phyloP scores from a whole-genome alignment of 2,888 invertebrate species.

The Scelioninae gen. 1 region DNA sequence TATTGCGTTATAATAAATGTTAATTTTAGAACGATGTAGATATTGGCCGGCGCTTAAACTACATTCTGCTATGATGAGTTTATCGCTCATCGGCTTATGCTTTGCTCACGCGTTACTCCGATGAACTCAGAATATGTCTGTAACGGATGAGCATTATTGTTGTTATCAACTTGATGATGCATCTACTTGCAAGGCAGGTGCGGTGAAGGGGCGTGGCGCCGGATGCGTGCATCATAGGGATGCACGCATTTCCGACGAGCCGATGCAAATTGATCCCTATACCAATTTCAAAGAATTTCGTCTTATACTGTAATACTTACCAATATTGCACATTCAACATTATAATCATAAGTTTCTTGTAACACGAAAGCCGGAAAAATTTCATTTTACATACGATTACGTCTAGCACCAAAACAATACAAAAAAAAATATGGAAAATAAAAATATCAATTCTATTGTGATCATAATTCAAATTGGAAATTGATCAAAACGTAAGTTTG shows the following conservation, averaged over 20 bases:
- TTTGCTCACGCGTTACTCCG: conserved; percentile 55
- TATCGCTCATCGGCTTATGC: conserved; percentile 65
- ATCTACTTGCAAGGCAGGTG: conserved; percentile 78
- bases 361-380: neutral
- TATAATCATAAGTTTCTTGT: neutral
- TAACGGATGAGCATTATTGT: conserved; percentile 75
- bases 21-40: conserved; percentile 60
- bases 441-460: neutral
- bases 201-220: conserved; percentile 81
- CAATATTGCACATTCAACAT: conserved; percentile 2
- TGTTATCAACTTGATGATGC: conserved; percentile 76
- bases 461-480: neutral
- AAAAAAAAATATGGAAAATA: neutral
- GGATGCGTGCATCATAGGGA: conserved; percentile 80
- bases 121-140: conserved; percentile 55
- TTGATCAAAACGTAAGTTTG: neutral
- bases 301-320: conserved; percentile 37
- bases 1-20: conserved; percentile 47
- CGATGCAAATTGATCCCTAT: conserved; percentile 77
- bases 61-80: conserved; percentile 63
- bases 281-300: conserved; percentile 59
- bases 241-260: conserved; percentile 79
- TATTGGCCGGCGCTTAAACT: conserved; percentile 49
- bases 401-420: neutral
- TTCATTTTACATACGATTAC: neutral